Evolutionary conservation across 2,113 vertebrate species (phyloP), one percentile per base, ranked within the genome.

Genomic region (Astatotilapia flaviijosephi): DNA sequence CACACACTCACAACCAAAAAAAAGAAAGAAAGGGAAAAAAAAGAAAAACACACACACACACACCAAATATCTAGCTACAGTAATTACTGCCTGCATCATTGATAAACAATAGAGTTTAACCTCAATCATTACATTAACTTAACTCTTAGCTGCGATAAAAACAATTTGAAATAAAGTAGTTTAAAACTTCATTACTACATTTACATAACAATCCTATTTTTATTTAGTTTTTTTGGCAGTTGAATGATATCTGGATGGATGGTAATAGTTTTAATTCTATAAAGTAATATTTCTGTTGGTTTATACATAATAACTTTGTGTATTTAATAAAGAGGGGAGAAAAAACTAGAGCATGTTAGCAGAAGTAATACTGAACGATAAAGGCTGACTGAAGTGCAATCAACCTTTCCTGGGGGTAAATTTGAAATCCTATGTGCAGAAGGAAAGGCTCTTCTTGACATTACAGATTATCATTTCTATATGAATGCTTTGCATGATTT

Each of bases 401-500:
- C 17, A 87, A 15, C 28, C 42, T n/a, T 26, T 19, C 68, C 40
- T 83, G 80, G 33, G 42, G 65, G 54, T 70, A 5, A 14, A 55
- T 84, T 82, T 56, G 19, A 83, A 80, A 90, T 62, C 7, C n/a
- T 12, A 49, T 21, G 37, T 47, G 45, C 77, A 83, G 35, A 45
- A 12, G 58, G 28, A 85, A 70, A 83, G 31, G 7, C 15, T 54
- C 86, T 82, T 53, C 56, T 45, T 82, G 13, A 84, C 83, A 90
- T 87, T 40, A 65, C 10, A 82, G 65, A 87, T 85, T 58, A 49
- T 90, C 28, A 79, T 85, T 82, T 93, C 85, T 81, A 75, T 89
- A 85, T 84, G 23, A 91, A 91, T 31, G 28, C 40, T 86, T 88
- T 79, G 56, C 53, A 65, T 68, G 84, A 79, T 92, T 92, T 88